Conservation (phyloP, 2,888 invertebrate genomes). For the Orthosia cruda region DNA sequence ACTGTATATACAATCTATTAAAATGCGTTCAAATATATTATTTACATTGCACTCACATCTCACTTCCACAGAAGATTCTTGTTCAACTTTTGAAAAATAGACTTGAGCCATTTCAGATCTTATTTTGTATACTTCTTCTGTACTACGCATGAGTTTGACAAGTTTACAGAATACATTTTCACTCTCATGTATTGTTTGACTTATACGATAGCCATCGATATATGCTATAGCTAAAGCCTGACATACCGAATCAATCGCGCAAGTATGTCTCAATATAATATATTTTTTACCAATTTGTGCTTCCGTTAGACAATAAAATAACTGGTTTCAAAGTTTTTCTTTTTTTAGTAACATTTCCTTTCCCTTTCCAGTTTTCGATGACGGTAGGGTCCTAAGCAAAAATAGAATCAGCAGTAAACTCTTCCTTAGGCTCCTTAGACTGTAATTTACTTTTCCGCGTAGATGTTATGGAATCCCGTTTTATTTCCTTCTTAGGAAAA, state of each 20-base stretch:
- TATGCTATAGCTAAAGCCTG: conserved; percentile 45
- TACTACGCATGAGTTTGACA: conserved; percentile 36
- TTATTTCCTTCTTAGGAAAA: conserved; percentile 35
- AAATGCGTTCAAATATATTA: conserved; percentile 54
- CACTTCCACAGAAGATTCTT: conserved; percentile 30
- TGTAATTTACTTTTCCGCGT: conserved; percentile 34
- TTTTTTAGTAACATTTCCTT: conserved; percentile 43
- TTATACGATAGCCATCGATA: conserved; percentile 43
- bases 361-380: conserved; percentile 50
- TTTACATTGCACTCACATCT: conserved; percentile 50
- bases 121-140: conserved; percentile 44
- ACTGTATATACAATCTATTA: conserved; percentile 53
- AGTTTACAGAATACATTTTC: conserved; percentile 45
- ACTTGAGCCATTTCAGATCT: conserved; percentile 11
- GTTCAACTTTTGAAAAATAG: conserved; percentile 42
- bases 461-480: conserved; percentile 36
- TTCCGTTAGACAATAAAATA: conserved; percentile 47
- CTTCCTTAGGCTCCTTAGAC: conserved; percentile 41
- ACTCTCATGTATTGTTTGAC: conserved; percentile 43
- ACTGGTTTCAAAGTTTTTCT: conserved; percentile 39
- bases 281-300: conserved; percentile 39
- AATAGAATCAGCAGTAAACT: conserved; percentile 47
- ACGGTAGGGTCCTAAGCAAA: conserved; percentile 40
- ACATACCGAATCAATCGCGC: conserved; percentile 48
- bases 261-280: conserved; percentile 41